phyloP scores from a whole-genome alignment of 2,888 invertebrate genomes.

The Caenorhabditis drosophilae region DNA sequence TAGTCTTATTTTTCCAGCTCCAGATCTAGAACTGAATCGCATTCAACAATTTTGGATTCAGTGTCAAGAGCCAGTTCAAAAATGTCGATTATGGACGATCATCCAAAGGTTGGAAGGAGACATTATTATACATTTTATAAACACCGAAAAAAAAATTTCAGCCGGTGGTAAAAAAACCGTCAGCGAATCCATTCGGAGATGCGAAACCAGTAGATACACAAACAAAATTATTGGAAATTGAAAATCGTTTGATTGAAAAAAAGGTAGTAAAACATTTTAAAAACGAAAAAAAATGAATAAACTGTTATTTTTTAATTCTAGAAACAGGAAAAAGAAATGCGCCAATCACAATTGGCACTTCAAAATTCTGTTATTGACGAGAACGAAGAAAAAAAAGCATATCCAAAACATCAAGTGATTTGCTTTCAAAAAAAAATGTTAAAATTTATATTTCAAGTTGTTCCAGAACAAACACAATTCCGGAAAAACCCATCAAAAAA shows the following conservation, averaged over 20 bases:
- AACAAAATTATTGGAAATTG: constrained; percentile 26
- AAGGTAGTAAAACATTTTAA: no score
- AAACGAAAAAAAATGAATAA: no score
- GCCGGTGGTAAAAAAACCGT: constrained; percentile 4
- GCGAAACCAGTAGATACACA: constrained; percentile 41
- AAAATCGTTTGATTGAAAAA: constrained; percentile 23
- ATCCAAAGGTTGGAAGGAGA: no score
- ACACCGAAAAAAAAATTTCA: background rate
- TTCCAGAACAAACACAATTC: no score
- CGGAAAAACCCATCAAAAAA: constrained; percentile 1
- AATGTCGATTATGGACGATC: constrained; percentile 12
- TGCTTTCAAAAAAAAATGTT: no score
- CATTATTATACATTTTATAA: background rate
- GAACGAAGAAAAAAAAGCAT: background rate
- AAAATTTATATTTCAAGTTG: no score
- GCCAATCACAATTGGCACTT: background rate
- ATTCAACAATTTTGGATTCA: constrained; percentile 16
- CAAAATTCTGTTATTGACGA: background rate
- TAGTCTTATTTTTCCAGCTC: constrained; percentile 8
- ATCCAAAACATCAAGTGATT: background rate
- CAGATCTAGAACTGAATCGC: constrained; percentile 26
- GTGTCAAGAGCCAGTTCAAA: constrained; percentile 24
- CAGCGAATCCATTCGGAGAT: constrained; percentile 39
- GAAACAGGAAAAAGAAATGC: constrained; percentile 2
- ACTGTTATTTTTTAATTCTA: no score